These are phyloP conservation scores for Bubalus kerabau DNA, from an alignment of 2,113 vertebrate species.

Conservation along the genomic window DNA sequence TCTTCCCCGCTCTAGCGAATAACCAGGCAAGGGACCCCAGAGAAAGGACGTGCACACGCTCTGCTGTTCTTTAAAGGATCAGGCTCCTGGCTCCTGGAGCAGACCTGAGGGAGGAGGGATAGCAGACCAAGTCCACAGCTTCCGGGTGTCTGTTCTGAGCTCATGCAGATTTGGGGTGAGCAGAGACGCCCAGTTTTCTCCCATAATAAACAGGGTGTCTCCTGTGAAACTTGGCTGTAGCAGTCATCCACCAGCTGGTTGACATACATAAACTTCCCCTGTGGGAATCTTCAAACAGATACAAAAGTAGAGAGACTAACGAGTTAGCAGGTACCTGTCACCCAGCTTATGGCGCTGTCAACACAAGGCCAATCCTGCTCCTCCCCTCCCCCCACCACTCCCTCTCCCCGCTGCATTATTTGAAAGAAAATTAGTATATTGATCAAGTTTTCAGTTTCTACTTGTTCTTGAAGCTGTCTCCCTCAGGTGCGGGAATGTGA, in stretches of 20 bases:
- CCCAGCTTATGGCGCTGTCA: background rate
- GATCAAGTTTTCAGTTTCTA: background rate
- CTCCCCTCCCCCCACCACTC: background rate
- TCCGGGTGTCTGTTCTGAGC: background rate
- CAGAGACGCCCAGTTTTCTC: background rate
- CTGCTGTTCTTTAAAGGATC: background rate
- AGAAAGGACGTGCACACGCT: background rate
- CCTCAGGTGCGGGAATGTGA: background rate
- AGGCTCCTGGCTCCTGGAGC: background rate
- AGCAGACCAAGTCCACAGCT: background rate
- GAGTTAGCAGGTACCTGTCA: background rate
- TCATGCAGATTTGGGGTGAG: background rate
- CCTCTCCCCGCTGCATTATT: background rate
- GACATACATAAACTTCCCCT: background rate
- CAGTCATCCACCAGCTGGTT: background rate
- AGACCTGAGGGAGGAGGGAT: background rate
- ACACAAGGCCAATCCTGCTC: background rate
- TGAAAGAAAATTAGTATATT: background rate
- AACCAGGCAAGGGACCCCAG: background rate
- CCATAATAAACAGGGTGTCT: background rate
- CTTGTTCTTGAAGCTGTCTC: background rate
- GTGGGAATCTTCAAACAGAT: background rate
- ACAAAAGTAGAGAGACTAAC: background rate
- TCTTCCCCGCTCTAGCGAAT: background rate
- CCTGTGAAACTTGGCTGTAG: background rate